A percentile compares a stretch with the other conserved stretches of the same genome.
Conservation (phyloP, 2,113 vertebrate genomes). For the Elephantulus edwardii region DNA sequence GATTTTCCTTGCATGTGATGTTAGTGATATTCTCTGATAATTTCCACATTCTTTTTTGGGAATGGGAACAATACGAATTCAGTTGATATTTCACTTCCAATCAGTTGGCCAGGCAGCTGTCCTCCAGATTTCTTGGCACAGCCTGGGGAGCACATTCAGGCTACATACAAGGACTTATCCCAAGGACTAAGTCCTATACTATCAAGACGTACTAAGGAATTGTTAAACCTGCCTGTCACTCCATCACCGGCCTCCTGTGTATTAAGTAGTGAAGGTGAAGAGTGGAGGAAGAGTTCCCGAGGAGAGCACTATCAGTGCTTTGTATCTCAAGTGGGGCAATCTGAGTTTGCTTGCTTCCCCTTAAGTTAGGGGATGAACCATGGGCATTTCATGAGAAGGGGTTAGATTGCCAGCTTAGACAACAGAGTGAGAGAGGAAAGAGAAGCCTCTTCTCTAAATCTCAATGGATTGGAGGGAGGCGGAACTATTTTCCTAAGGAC, state of each 20-base stretch:
- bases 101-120: too few relatives aligned
- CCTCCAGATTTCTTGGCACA: too few relatives aligned
- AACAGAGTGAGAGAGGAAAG: not conserved
- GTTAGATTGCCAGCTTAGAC: not conserved
- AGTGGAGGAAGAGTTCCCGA: not conserved
- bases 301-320: not conserved
- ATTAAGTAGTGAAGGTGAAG: not conserved
- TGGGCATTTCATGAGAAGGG: not conserved
- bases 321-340: not conserved
- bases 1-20: too few relatives aligned
- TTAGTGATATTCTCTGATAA: too few relatives aligned
- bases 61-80: too few relatives aligned
- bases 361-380: not conserved
- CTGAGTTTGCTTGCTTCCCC: not conserved
- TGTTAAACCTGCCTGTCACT: not conserved
- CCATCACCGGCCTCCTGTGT: not conserved
- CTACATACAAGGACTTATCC: too few relatives aligned
- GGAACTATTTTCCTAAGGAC: not conserved
- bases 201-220: not conserved
- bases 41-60: too few relatives aligned
- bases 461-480: not conserved
- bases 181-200: not conserved
- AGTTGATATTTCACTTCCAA: too few relatives aligned
- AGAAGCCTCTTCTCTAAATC: not conserved
- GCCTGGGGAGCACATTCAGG: too few relatives aligned